Percentiles rank a stretch among this genome's conserved stretches.
These are phyloP conservation scores for Neomorphus geoffroyi DNA, from an alignment of 2,797 vertebrate genomes.

Conservation along the genomic window DNA sequence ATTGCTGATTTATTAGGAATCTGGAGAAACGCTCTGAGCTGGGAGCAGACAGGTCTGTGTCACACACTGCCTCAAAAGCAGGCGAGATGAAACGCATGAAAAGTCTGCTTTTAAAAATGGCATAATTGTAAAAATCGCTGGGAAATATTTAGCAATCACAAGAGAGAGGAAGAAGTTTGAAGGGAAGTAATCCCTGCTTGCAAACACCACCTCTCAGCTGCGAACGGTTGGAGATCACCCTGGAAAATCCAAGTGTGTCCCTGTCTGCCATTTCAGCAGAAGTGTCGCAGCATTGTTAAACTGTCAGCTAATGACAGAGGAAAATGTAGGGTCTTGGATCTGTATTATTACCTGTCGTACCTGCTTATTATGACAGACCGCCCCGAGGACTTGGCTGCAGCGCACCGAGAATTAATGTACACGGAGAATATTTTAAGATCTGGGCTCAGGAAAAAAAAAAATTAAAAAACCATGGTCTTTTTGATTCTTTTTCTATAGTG, in stretches of 20 bases:
- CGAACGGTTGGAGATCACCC: not conserved
- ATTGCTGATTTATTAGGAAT: constrained; percentile 15
- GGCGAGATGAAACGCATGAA: not conserved
- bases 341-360: not conserved
- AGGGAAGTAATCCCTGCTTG: not conserved
- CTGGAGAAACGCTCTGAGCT: not conserved
- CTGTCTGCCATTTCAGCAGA: not conserved
- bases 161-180: not conserved
- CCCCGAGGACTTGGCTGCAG: not conserved
- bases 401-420: not conserved
- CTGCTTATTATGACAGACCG: not conserved
- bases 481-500: not conserved
- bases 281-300: not conserved
- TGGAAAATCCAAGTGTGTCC: not conserved
- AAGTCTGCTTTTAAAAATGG: not conserved
- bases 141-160: not conserved
- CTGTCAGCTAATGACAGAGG: fast-evolving
- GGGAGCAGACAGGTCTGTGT: constrained; percentile 30
- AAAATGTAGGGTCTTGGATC: not conserved
- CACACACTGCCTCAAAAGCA: not conserved
- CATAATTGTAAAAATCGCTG: not conserved
- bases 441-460: not conserved
- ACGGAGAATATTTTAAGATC: not conserved
- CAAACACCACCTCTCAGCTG: not conserved
- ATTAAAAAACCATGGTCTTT: not conserved